Evolutionary conservation across 1,140 invertebrate genomes (phyloP), one percentile per base, ranked within the genome.

Genomic region (Gonatopus flavifemur): DNA sequence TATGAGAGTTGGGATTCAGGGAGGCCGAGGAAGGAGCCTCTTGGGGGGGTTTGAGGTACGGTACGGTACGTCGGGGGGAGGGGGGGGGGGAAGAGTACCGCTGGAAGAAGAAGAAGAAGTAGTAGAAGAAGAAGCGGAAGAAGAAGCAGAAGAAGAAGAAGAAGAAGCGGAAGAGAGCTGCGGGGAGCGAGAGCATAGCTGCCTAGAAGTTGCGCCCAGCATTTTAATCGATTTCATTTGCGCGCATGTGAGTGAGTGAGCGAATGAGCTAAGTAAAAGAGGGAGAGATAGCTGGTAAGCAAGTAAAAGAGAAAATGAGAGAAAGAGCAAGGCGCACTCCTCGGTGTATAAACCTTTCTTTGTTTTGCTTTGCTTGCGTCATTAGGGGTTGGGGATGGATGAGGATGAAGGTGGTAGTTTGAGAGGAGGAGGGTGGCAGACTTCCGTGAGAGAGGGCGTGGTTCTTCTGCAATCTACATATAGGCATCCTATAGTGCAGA

Each of bases 181-280:
- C 41, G 37, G 42, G 42, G 33, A 43, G 32, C 24, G 21, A 28
- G 41, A 38, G 41, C 43, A 41, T 52, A 59, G 52, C 68, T 72
- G 66, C 67, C 70, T 71, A 75, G 72, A 77, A 76, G 74, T 76
- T 75, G 72, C 72, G 70, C 72, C 68, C 71, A 76, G 75, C 75
- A 77, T 77, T 77, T 77, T 77, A 76, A 77, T 77, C 74, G 75
- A 77, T 77, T 77, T 77, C 74, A 77, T 77, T 77, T 77, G 71
- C 72, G 72, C 72, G 72, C 72, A 71, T 72, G 72, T 72, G 71
- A 69, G 70, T 54, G 71, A 73, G 70, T 57, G 57, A 62, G 58
- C 41, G 25, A 8, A 12, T 24, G 22, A 15, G 18, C 33, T 46
- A 49, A 55, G 51, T 32, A 46, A 40, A 41, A 55, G 46, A 50